These are phyloP conservation scores for Chlorops oryzae DNA, from an alignment of 1,140 invertebrate genomes.

Conservation along the genomic window DNA sequence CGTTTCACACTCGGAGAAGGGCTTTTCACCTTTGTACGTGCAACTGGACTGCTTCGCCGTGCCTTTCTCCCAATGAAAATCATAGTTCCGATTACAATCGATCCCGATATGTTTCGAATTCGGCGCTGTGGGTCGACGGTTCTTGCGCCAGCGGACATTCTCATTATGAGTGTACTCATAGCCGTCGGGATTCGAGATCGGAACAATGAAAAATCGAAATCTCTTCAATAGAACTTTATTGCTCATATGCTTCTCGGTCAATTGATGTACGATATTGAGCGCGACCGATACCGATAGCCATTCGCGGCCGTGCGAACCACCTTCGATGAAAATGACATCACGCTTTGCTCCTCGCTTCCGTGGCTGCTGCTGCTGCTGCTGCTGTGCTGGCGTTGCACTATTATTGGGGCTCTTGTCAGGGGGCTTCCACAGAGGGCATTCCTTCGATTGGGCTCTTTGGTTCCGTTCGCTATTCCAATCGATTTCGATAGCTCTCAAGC, in stretches of 20 bases:
- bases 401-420: too few species aligned
- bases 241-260: slow-evolving; percentile 48
- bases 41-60: slow-evolving; percentile 55
- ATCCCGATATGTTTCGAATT: slow-evolving; percentile 54
- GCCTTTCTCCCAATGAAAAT: slow-evolving; percentile 58
- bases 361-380: neutral
- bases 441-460: neutral
- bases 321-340: slow-evolving; percentile 50
- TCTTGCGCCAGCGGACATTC: slow-evolving; percentile 54
- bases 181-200: slow-evolving; percentile 55
- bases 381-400: neutral
- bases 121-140: slow-evolving; percentile 39
- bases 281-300: slow-evolving; percentile 59
- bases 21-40: slow-evolving; percentile 60
- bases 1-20: slow-evolving; percentile 74
- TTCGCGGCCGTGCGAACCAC: slow-evolving; percentile 59
- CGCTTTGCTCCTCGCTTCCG: slow-evolving; percentile 1
- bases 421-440: too few species aligned
- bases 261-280: slow-evolving; percentile 58
- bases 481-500: slow-evolving; percentile 53
- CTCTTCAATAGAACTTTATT: slow-evolving; percentile 49
- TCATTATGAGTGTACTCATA: slow-evolving; percentile 40
- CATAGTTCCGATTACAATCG: slow-evolving; percentile 64
- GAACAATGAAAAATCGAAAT: slow-evolving; percentile 59
- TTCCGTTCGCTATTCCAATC: slow-evolving; percentile 30